These are phyloP conservation scores for Sylvia atricapilla DNA, from an alignment of 2,113 vertebrate genomes.

Conservation along the genomic window DNA sequence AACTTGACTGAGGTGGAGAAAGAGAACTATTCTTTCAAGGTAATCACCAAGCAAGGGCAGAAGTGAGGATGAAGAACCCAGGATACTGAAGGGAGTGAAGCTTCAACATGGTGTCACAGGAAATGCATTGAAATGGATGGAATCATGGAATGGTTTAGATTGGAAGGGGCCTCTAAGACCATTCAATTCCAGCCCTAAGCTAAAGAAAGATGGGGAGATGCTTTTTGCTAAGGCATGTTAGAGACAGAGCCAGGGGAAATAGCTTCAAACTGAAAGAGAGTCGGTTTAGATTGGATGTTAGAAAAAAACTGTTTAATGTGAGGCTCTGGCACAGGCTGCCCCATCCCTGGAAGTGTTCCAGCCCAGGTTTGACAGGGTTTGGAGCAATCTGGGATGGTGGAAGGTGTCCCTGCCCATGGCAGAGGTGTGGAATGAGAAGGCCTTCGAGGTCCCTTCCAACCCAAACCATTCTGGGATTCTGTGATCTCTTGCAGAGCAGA, in stretches of 20 bases:
- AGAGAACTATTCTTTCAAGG: conserved; percentile 56
- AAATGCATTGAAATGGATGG: not conserved
- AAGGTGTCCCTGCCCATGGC: not conserved
- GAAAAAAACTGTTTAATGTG: accelerated
- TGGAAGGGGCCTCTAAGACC: not conserved
- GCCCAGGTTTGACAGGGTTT: accelerated
- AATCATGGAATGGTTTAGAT: not conserved
- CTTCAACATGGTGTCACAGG: not conserved
- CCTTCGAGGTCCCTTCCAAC: not conserved
- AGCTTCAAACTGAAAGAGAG: not conserved
- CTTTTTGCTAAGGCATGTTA: not conserved
- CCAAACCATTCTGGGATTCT: not conserved
- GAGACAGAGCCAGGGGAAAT: not conserved
- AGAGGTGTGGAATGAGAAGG: accelerated
- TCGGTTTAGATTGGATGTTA: not conserved
- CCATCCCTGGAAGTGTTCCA: not conserved
- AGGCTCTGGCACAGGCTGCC: not conserved
- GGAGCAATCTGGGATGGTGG: accelerated
- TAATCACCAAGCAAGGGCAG: not conserved
- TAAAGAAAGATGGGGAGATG: not conserved
- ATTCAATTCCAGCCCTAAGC: not conserved
- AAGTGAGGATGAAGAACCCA: not conserved
- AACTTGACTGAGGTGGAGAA: not conserved
- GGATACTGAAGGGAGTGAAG: not conserved
- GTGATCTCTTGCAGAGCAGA: not conserved